Evolutionary conservation across 1,140 invertebrate species (phyloP).

Genomic region (Aphis gossypii): DNA sequence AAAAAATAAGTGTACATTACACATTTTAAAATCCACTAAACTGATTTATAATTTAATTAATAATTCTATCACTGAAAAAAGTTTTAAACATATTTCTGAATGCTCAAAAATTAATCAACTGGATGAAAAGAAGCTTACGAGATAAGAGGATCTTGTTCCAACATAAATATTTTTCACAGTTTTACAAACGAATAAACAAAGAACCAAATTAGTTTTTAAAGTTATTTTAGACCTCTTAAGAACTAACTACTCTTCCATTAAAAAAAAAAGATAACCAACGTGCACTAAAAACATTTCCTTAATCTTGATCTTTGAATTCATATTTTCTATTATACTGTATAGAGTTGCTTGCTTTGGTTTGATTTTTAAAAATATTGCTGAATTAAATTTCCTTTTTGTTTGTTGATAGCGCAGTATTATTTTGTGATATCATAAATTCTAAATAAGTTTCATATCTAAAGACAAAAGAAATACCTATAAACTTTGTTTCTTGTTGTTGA

Average conservation of each 20-base stretch:
- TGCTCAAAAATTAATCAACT: constrained; percentile 36
- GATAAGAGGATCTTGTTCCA: constrained; percentile 5
- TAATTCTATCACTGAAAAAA: constrained; percentile 2
- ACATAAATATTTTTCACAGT: constrained; percentile 24
- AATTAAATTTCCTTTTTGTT: neutral
- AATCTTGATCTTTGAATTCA: constrained; percentile 5
- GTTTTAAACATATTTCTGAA: constrained; percentile 21
- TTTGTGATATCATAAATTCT: neutral
- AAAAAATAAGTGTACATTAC: neutral
- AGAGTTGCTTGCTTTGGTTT: neutral
- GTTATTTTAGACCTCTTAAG: constrained; percentile 26
- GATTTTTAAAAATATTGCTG: neutral
- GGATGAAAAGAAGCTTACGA: neutral
- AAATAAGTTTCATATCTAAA: neutral
- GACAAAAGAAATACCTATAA: neutral
- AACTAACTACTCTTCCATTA: neutral
- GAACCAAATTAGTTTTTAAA: constrained; percentile 37
- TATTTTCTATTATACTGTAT: constrained; percentile 11
- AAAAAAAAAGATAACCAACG: neutral
- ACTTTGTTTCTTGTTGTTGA: neutral
- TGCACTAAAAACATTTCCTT: neutral
- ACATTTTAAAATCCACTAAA: neutral
- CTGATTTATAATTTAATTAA: constrained; percentile 18
- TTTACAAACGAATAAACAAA: constrained; percentile 39
- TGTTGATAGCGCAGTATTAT: neutral